These are phyloP conservation scores for Micromussa lordhowensis DNA, from an alignment of 92 coral and sea anemone species.

Conservation along the genomic window DNA sequence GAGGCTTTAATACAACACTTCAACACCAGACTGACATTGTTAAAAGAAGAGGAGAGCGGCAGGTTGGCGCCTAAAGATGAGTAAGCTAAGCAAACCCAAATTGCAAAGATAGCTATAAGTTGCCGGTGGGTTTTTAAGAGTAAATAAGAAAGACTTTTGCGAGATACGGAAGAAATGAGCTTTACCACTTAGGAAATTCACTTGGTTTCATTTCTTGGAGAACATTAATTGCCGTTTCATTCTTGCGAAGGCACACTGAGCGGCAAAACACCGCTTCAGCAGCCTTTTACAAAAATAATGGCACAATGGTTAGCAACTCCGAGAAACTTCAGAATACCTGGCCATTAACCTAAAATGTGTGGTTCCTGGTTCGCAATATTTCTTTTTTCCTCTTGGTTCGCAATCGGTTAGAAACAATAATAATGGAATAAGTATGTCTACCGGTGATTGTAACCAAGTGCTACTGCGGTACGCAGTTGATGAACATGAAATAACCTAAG, in stretches of 20 bases:
- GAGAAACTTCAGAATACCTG: background rate
- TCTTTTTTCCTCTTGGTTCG: no score
- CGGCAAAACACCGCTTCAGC: no score
- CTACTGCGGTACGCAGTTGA: no score
- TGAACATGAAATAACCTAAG: no score
- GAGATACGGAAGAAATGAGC: background rate
- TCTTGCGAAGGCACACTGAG: background rate
- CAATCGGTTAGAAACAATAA: no score
- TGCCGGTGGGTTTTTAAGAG: background rate
- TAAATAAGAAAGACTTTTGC: background rate
- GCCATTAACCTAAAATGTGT: no score
- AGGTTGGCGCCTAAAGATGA: background rate
- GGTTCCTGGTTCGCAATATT: no score
- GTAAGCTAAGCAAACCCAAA: background rate
- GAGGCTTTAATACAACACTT: constrained; percentile 7
- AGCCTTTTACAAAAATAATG: background rate
- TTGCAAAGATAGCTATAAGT: background rate
- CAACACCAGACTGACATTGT: background rate
- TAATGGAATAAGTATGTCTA: no score
- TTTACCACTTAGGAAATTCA: background rate
- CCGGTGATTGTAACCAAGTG: no score
- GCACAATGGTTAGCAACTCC: background rate
- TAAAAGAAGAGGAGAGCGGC: background rate
- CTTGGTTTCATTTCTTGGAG: background rate
- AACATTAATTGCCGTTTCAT: background rate